Base-by-base conservation (phyloP, 2,888 invertebrate genomes). In the Scaptomyza reducta region DNA sequence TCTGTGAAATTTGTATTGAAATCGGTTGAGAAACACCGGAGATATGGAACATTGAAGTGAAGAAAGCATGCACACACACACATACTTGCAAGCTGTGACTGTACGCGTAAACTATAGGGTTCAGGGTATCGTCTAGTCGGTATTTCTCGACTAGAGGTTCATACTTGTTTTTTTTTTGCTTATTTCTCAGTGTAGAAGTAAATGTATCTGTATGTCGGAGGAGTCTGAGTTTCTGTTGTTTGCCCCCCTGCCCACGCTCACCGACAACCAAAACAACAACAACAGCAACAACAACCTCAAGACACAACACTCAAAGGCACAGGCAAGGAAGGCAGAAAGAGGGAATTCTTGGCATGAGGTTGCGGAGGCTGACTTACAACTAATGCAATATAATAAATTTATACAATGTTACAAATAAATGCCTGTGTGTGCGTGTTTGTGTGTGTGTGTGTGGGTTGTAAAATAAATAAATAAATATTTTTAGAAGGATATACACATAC, bases 321-420 rank as follows among this genome's bases (percentile, higher is more conserved):
- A 27, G 27, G 7, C 27, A 27, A 27, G 13, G 13, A 33, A 68
- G 77, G 61, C 64, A 53, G 78, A 63, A 68, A 59, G 65, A 16
- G 14, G 59, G 66, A 78, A 49, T 47, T 61, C 54, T 49, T 57
- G 72, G 76, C 75, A 61, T 58, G 75, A 58, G 58, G 31, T 18
- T 54, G 59, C 55, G 61, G 53, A 62, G 75, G 60, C 76, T 87
- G 84, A 84, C 84, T 88, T 84, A 84, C 86, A 87, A 84, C 89
- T 89, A 89, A 88, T 87, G 88, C 89, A 89, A 89, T 89, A 89
- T 87, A 88, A 89, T 88, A 89, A 88, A 88, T 89, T 87, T 84
- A 82, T 89, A 89, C 89, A 87, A 81, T 77, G 82, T 89, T 87
- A 78, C 85, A 83, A 85, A 81, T 81, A 87, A 87, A 87, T 77